These are phyloP conservation scores for Camelus bactrianus DNA, from an alignment of 2,113 vertebrate genomes.

Conservation along the genomic window DNA sequence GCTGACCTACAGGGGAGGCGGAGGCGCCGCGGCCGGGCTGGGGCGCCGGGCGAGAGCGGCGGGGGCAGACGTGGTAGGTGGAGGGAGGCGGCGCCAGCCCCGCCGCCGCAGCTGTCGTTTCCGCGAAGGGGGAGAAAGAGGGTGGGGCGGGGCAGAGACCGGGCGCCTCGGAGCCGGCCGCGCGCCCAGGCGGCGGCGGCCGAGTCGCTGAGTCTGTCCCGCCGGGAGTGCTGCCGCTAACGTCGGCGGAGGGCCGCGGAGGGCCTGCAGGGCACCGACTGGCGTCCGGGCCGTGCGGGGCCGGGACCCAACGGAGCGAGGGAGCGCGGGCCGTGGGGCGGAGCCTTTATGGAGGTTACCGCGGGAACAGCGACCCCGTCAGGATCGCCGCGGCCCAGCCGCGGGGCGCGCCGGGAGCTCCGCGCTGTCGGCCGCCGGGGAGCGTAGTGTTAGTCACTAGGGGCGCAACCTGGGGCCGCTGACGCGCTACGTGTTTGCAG, in stretches of 20 bases:
- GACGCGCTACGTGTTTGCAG: fast-evolving
- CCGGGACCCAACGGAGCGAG: fast-evolving
- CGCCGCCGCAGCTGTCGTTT: slow-evolving; percentile 79
- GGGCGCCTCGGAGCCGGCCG: background rate
- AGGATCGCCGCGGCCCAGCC: background rate
- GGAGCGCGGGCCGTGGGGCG: background rate
- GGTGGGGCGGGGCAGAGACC: background rate
- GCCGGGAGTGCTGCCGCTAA: background rate
- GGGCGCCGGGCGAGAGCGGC: slow-evolving; percentile 10
- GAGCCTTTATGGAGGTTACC: background rate
- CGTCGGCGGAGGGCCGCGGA: background rate
- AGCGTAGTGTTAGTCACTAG: fast-evolving
- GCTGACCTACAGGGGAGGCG: slow-evolving; percentile 37
- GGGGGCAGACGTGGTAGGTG: slow-evolving; percentile 67
- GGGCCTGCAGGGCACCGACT: fast-evolving
- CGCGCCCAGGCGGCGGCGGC: background rate
- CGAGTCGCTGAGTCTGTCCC: background rate
- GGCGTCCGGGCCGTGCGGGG: fast-evolving
- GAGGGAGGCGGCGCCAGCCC: slow-evolving; percentile 73
- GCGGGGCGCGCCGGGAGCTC: background rate
- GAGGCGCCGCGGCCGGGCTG: slow-evolving; percentile 22
- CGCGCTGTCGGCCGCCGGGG: fast-evolving
- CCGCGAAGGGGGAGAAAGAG: slow-evolving; percentile 22
- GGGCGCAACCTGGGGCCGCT: fast-evolving
- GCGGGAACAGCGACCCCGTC: slow-evolving; percentile 72